Evolutionary conservation across 2,113 vertebrate genomes (phyloP).

Genomic region (Coptodon rendalli): DNA sequence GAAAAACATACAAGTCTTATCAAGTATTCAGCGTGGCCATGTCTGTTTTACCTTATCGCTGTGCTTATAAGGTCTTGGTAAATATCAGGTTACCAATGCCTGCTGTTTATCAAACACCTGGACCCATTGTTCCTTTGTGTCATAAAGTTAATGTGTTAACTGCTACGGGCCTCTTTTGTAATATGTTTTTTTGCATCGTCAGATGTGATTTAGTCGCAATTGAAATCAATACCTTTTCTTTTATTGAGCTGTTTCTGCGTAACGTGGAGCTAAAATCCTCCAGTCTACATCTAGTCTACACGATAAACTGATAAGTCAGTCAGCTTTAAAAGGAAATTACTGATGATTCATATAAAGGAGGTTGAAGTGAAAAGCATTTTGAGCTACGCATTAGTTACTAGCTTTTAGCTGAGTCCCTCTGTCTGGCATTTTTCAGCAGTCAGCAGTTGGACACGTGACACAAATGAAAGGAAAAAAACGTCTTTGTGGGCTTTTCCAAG

Average conservation of each 20-base stretch:
- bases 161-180: neutral
- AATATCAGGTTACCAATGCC: neutral
- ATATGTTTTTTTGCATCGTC: neutral
- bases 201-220: neutral
- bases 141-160: neutral
- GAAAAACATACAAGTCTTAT: neutral
- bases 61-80: neutral
- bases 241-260: neutral
- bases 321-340: neutral
- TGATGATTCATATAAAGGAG: neutral
- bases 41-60: neutral
- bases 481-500: constrained; percentile 54
- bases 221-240: neutral
- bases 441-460: constrained; percentile 45
- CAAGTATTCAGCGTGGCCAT: neutral
- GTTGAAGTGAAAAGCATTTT: neutral
- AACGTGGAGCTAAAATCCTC: neutral
- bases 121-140: constrained; percentile 38
- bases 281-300: neutral
- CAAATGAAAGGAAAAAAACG: neutral
- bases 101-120: constrained; percentile 25
- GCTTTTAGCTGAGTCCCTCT: neutral
- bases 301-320: neutral
- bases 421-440: constrained; percentile 35
- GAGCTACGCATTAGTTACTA: neutral